Percentiles rank a stretch among this genome's conserved stretches.
Evolutionary conservation across 53 echinoderm and acorn worm species (phyloP).

Genomic region (Arbacia lixula): DNA sequence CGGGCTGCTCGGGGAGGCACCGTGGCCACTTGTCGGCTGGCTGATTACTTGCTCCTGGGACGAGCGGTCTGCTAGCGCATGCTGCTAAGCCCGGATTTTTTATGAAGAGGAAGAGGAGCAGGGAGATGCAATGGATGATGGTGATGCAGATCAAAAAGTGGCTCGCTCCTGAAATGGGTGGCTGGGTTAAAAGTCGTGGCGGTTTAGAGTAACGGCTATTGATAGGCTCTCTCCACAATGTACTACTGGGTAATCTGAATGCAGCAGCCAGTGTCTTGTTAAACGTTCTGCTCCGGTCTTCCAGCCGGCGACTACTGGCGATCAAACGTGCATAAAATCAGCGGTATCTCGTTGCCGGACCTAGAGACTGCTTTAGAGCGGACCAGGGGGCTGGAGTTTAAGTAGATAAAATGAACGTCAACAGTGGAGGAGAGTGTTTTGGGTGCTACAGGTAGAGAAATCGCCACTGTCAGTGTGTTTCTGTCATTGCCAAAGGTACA

Average conservation of each 20-base stretch:
- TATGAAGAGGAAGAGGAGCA: not conserved
- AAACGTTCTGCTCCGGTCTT: constrained; percentile 10
- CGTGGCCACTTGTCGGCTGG: constrained; percentile 59
- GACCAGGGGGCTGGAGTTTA: constrained; percentile 2
- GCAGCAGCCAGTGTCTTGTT: constrained; percentile 12
- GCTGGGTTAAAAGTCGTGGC: constrained; percentile 39
- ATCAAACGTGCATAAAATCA: constrained; percentile 36
- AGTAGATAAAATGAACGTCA: constrained; percentile 40
- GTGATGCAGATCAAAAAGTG: not conserved
- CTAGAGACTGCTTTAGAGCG: not conserved
- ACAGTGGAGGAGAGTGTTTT: constrained; percentile 18
- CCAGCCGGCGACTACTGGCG: constrained; percentile 3
- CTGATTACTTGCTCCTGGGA: constrained; percentile 58
- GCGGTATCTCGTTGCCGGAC: constrained; percentile 3
- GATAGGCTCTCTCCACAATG: constrained; percentile 28
- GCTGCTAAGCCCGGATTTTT: constrained; percentile 1
- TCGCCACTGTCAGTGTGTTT: constrained; percentile 37
- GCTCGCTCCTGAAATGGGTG: constrained; percentile 4
- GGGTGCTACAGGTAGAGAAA: constrained; percentile 34
- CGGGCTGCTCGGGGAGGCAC: constrained; percentile 53
- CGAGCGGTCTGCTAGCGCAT: constrained; percentile 44
- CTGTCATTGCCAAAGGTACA: constrained; percentile 42
- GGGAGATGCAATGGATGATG: too few relatives aligned
- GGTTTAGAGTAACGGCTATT: constrained; percentile 40
- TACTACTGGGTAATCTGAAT: constrained; percentile 56